A percentile compares a stretch with the other conserved stretches of the same genome.
These are phyloP conservation scores for Motacilla tschutschensis DNA, from an alignment of 2,113 vertebrate genomes.

Conservation along the genomic window DNA sequence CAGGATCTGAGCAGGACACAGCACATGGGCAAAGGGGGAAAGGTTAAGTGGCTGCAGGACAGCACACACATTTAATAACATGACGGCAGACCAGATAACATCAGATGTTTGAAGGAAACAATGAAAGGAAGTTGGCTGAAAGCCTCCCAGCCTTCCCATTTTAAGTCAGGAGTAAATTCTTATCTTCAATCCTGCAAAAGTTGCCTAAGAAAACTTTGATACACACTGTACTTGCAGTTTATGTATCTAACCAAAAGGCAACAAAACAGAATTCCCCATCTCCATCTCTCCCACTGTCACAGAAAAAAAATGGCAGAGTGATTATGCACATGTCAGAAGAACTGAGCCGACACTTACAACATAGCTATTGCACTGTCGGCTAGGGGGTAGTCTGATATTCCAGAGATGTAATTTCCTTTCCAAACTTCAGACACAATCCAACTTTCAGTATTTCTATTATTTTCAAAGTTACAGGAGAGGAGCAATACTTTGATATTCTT, in stretches of 20 bases:
- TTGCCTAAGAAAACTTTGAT: not conserved
- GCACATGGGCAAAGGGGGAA: not conserved
- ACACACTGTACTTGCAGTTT: not conserved
- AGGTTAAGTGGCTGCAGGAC: not conserved
- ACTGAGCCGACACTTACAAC: not conserved
- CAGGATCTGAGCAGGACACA: not conserved
- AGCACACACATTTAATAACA: not conserved
- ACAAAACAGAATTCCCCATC: not conserved
- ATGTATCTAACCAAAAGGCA: not conserved
- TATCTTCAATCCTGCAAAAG: not conserved
- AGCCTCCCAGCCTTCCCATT: not conserved
- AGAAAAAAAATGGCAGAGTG: not conserved
- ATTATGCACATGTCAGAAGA: not conserved
- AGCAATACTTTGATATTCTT: not conserved
- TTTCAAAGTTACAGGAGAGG: not conserved
- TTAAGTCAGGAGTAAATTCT: not conserved
- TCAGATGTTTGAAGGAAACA: slow-evolving; percentile 36
- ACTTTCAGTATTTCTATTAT: not conserved
- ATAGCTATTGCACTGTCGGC: not conserved
- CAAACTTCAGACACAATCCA: not conserved
- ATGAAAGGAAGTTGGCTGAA: slow-evolving; percentile 38
- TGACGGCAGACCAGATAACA: not conserved
- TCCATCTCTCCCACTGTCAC: not conserved
- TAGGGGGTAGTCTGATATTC: not conserved
- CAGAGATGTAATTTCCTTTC: not conserved